These are phyloP conservation scores for Tachina grossa DNA, from an alignment of 2,888 invertebrate species.

Conservation along the genomic window DNA sequence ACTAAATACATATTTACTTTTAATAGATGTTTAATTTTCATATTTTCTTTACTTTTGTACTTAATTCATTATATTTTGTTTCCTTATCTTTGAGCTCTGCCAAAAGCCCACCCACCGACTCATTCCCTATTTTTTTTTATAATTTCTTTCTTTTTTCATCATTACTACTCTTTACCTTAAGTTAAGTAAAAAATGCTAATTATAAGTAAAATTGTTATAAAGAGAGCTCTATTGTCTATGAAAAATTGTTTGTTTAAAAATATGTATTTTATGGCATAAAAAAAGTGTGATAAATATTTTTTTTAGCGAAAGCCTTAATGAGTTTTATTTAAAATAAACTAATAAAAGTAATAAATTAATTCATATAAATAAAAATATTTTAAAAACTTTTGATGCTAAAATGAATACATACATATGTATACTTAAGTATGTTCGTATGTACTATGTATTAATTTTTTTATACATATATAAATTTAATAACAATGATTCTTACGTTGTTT, in stretches of 20 bases:
- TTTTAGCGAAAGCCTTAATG: constrained; percentile 60
- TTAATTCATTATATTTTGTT: constrained; percentile 36
- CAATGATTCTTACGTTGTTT: constrained; percentile 45
- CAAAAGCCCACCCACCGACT: constrained; percentile 38
- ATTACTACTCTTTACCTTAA: constrained; percentile 19
- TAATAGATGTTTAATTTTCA: constrained; percentile 29
- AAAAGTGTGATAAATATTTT: constrained; percentile 10
- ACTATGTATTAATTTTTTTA: constrained; percentile 34
- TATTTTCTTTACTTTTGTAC: constrained; percentile 52
- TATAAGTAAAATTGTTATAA: constrained; percentile 56
- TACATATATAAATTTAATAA: constrained; percentile 57
- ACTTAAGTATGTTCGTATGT: background rate
- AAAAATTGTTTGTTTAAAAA: constrained; percentile 51
- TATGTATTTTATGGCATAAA: constrained; percentile 50
- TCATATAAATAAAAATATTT: background rate
- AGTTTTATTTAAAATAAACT: constrained; percentile 6
- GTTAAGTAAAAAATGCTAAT: constrained; percentile 65
- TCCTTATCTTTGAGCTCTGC: constrained; percentile 6
- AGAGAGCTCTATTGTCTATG: constrained; percentile 62
- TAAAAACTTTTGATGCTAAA: too few species aligned
- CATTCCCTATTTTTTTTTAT: background rate
- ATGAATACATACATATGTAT: too few species aligned
- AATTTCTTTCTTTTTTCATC: background rate
- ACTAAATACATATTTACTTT: constrained; percentile 37
- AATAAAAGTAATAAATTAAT: constrained; percentile 12